Conservation (phyloP, 2,888 invertebrate genomes). For the Meteorus cinctellus region DNA sequence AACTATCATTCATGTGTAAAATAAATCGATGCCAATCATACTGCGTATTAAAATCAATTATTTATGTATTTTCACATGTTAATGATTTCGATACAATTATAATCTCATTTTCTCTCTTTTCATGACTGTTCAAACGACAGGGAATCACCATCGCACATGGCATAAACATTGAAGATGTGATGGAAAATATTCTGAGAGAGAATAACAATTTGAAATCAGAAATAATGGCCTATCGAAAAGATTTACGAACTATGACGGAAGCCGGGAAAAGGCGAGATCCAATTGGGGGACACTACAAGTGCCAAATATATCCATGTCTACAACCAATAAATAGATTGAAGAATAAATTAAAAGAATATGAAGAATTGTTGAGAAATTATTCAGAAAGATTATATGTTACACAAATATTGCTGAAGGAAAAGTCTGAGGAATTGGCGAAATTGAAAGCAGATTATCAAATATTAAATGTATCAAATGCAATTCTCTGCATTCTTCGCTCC, state of each 20-base stretch:
- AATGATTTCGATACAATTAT: not conserved
- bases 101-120: not conserved
- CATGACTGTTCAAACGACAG: not conserved
- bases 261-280: not conserved
- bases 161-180: not conserved
- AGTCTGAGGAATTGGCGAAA: constrained; percentile 59
- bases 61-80: not conserved
- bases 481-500: not conserved
- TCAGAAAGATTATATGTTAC: constrained; percentile 55
- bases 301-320: not conserved
- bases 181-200: not conserved
- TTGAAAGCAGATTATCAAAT: constrained; percentile 64
- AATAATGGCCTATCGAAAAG: not conserved
- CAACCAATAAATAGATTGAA: constrained; percentile 55
- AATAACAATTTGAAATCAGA: not conserved
- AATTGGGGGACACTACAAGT: not conserved
- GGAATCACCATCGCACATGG: not conserved
- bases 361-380: constrained; percentile 53
- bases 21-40: not conserved
- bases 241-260: not conserved
- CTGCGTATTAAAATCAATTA: not conserved
- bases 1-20: constrained; percentile 22
- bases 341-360: constrained; percentile 53
- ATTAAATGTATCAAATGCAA: constrained; percentile 55
- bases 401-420: constrained; percentile 59